Evolutionary conservation across 2,888 invertebrate species (phyloP), one percentile per base, ranked within the genome.

Genomic region (Callyntrura sp.): DNA sequence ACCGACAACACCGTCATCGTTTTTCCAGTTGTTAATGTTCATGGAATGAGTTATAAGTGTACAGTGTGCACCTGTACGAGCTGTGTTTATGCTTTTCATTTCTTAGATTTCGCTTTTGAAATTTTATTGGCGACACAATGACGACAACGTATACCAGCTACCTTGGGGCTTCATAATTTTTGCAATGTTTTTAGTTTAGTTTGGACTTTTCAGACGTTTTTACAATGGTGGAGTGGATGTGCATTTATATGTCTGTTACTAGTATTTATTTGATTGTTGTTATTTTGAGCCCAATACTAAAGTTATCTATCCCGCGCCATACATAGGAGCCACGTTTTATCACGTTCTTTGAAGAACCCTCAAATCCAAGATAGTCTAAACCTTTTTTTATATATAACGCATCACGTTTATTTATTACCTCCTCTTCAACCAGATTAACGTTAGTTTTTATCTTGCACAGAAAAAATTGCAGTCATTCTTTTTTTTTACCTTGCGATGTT

Each of bases 1-100:
- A 73, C 48, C 48, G 73, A 73, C 48, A 73, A 45, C 48, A 70
- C n/a, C 76, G 48, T 25, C 76, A 23, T 76, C 76, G n/a, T 76
- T 51, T 78, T 78, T 78, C 78, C 55, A 55, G 55, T 57, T 78
- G 55, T 78, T 78, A 78, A 78, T 57, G 78, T 35, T 55, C 78
- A 55, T 55, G 35, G 55, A 78, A 78, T n/a, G 57, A 78, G 35
- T 57, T 25, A 25, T 78, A 78, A 35, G 55, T 78, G 78, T 28
- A 55, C 78, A 28, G 14, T 8, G 55, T 55, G 1, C 12, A 73
- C 11, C 43, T n/a, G 11, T 12, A 70, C 11, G 48, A 11, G n/a
- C 43, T 43, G 1, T 62, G 11, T 23, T 0, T 8, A 12, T 45
- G 1, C 70, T 35, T 78, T 57, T 51, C n/a, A n/a, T 55, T 28